phyloP scores from a whole-genome alignment of 1,140 invertebrate genomes.

The Leptinotarsa lineolata region DNA sequence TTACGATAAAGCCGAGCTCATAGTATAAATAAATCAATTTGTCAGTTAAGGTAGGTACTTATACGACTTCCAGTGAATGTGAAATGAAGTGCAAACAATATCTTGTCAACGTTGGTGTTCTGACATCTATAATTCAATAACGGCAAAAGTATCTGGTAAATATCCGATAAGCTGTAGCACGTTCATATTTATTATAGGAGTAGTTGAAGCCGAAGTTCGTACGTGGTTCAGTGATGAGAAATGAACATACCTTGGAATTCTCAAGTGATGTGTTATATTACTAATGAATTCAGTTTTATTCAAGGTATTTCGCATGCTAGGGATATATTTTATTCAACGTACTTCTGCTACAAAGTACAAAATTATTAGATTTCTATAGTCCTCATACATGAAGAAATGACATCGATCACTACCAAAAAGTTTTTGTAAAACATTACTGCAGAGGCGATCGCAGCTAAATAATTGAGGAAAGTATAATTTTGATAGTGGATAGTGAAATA shows the following conservation, averaged over 20 bases:
- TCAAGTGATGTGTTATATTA: neutral
- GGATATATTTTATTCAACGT: too few relatives aligned
- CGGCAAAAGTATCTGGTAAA: neutral
- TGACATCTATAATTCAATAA: neutral
- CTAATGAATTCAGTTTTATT: too few relatives aligned
- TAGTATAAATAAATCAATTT: conserved; percentile 3
- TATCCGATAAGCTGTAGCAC: conserved; percentile 4
- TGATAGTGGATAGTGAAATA: too few relatives aligned
- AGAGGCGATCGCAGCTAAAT: too few relatives aligned
- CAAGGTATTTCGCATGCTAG: too few relatives aligned
- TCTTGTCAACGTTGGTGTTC: neutral
- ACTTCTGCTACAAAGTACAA: too few relatives aligned
- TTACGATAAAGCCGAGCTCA: conserved; percentile 5
- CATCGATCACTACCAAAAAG: too few relatives aligned
- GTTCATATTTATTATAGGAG: neutral
- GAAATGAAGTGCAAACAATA: neutral
- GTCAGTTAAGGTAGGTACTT: neutral
- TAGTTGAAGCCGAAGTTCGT: neutral
- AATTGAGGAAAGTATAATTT: too few relatives aligned
- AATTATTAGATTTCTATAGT: too few relatives aligned
- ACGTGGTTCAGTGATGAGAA: neutral
- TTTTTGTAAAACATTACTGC: too few relatives aligned
- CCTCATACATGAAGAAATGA: too few relatives aligned
- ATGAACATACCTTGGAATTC: neutral
- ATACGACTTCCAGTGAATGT: conserved; percentile 2